Evolutionary conservation across 2,113 vertebrate species (phyloP).

Genomic region (Fregetta grallaria): DNA sequence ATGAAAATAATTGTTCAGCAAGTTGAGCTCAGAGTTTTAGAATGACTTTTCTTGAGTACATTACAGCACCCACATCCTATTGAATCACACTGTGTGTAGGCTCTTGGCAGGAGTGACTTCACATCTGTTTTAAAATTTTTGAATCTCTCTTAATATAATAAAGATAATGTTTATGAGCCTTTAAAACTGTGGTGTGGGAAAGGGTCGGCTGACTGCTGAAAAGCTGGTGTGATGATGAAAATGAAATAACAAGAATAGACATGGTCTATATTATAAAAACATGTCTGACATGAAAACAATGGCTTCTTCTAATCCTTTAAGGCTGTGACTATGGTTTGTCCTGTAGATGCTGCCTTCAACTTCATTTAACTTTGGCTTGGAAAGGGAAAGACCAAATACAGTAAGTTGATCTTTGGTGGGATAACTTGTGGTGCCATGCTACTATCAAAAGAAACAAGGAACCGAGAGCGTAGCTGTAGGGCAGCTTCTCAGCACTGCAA

Average conservation of each 20-base stretch:
- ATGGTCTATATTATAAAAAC: constrained; percentile 39
- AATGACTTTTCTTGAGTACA: constrained; percentile 37
- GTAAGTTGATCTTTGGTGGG: background rate
- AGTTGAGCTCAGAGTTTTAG: constrained; percentile 30
- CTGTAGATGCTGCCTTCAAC: background rate
- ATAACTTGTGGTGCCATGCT: background rate
- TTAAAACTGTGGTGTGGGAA: constrained; percentile 50
- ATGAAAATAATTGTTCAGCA: constrained; percentile 8
- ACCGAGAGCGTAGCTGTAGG: background rate
- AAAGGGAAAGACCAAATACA: background rate
- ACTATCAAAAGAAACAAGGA: background rate
- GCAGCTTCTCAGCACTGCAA: background rate
- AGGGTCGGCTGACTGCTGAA: constrained; percentile 25
- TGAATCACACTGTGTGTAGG: constrained; percentile 19
- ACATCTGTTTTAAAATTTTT: constrained; percentile 51
- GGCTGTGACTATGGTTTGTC: background rate
- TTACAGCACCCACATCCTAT: constrained; percentile 53
- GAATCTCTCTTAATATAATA: constrained; percentile 47
- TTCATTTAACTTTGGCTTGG: background rate
- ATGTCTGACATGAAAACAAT: constrained; percentile 22
- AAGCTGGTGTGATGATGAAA: constrained; percentile 32
- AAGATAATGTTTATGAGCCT: constrained; percentile 57
- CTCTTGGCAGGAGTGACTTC: constrained; percentile 22
- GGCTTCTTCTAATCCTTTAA: background rate
- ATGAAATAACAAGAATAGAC: constrained; percentile 23